Conservation (phyloP, 2,888 invertebrate genomes). For the Apamea monoglypha region DNA sequence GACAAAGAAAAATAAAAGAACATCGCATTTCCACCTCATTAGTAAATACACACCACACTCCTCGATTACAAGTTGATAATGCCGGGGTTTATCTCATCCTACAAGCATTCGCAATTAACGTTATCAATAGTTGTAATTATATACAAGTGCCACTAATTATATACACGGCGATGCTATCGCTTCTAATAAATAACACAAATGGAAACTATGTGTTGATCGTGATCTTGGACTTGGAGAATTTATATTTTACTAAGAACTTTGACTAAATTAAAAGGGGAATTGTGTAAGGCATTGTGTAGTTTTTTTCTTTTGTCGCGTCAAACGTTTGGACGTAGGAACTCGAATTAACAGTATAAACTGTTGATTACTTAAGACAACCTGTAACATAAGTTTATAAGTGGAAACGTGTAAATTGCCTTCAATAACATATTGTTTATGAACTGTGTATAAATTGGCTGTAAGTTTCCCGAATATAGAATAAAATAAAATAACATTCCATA, state of each 20-base stretch:
- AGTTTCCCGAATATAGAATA: too few relatives aligned
- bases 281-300: background rate
- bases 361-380: too few relatives aligned
- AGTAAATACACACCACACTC: slow-evolving; percentile 10
- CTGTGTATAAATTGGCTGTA: too few relatives aligned
- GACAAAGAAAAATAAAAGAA: slow-evolving; percentile 7
- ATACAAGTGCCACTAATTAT: slow-evolving; percentile 39
- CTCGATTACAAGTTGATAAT: slow-evolving; percentile 26
- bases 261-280: background rate
- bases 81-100: slow-evolving; percentile 24
- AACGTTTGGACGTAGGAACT: too few relatives aligned
- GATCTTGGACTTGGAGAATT: slow-evolving; percentile 23
- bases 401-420: too few relatives aligned
- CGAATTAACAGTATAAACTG: too few relatives aligned
- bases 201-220: background rate
- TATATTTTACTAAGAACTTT: background rate
- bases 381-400: too few relatives aligned
- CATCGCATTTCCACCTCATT: slow-evolving; percentile 19
- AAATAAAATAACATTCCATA: too few relatives aligned
- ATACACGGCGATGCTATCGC: slow-evolving; percentile 44
- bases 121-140: slow-evolving; percentile 47
- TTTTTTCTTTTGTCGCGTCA: too few relatives aligned
- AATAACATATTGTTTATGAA: too few relatives aligned
- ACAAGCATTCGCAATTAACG: slow-evolving; percentile 53
- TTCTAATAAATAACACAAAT: slow-evolving; percentile 41